These are phyloP conservation scores for Drosophila birchii DNA, from an alignment of 2,888 invertebrate species.

Conservation along the genomic window DNA sequence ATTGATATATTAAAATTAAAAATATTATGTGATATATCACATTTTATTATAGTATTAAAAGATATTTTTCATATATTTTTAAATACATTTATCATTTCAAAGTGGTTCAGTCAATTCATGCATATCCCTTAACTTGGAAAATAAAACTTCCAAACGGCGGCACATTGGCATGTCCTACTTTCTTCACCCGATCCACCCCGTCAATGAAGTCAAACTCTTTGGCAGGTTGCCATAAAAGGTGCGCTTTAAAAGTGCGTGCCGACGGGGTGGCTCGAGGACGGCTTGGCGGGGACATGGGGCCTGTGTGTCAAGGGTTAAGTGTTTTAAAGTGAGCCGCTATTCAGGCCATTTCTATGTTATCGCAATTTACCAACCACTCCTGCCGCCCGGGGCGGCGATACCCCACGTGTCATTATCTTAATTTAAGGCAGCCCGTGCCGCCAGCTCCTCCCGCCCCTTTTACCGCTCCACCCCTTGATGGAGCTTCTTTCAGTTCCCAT, in stretches of 20 bases:
- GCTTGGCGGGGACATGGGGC: background rate
- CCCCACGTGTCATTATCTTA: slow-evolving; percentile 78
- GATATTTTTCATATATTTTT: too few species aligned
- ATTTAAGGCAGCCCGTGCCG: slow-evolving; percentile 61
- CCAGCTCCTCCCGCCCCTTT: slow-evolving; percentile 11
- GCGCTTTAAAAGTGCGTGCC: slow-evolving; percentile 73
- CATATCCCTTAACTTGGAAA: slow-evolving; percentile 18
- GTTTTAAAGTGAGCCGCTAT: slow-evolving; percentile 61
- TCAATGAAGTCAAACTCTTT: slow-evolving; percentile 60
- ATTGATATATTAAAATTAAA: too few species aligned
- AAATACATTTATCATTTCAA: background rate
- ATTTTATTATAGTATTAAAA: too few species aligned
- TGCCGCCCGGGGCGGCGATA: slow-evolving; percentile 36
- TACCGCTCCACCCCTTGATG: slow-evolving; percentile 37
- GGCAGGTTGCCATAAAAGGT: slow-evolving; percentile 72
- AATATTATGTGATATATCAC: too few species aligned
- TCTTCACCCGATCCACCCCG: slow-evolving; percentile 12
- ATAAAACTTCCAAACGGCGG: slow-evolving; percentile 56
- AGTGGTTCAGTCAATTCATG: background rate
- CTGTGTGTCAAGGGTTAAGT: slow-evolving; percentile 53
- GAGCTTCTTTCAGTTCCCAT: slow-evolving; percentile 71
- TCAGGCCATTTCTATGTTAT: slow-evolving; percentile 64
- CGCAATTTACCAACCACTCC: slow-evolving; percentile 72
- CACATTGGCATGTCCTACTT: slow-evolving; percentile 60
- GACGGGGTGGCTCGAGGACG: background rate